Evolutionary conservation across 2,797 vertebrate species (phyloP), one percentile per base, ranked within the genome.

Genomic region (Euphonia xanthogaster): DNA sequence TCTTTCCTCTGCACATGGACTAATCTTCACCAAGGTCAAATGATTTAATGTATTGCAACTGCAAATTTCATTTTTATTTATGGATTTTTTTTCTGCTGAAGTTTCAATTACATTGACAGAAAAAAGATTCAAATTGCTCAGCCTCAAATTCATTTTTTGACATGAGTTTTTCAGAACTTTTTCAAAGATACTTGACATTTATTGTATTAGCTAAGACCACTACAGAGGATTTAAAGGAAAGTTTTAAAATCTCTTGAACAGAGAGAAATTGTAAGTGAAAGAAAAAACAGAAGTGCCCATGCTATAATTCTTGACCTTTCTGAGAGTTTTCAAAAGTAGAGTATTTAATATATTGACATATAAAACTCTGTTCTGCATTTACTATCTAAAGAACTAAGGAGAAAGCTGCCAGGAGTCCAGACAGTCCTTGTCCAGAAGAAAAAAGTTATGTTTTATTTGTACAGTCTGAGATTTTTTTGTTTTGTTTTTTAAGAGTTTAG

Each of bases 231-330:
- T 88, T 71, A 71, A 74, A 45, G 40, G 3, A 22, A 79, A 70
- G 17, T 30, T 62, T 21, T 35, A 35, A 81, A 82, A 58, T 72
- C 39, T 76, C 35, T 76, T 70, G 27, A 67, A 86, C 14, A 45
- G 1, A 10, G 22, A 25, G 10, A 54, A 84, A 65, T 72, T 68
- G 28, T 68, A 77, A 80, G 72, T 28, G 2, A 20, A 77, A 70
- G 10, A 30, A 73, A 72, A 87, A 30, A 0, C 9, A 19, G 2
- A 67, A 86, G 0, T 0, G 13, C 28, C 39, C 83, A 10, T 65
- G 27, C 12, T 71, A 4, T n/a, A 53, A 65, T 44, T 90, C 20
- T 57, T 82, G 23, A 83, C 27, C 12, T 58, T 76, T 87, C 42
- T 33, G 31, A 76, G 42, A 74, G 12, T 51, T 33, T 87, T 67